Evolutionary conservation across 2,797 vertebrate species (phyloP).

Genomic region (Lutjanus campechanus): DNA sequence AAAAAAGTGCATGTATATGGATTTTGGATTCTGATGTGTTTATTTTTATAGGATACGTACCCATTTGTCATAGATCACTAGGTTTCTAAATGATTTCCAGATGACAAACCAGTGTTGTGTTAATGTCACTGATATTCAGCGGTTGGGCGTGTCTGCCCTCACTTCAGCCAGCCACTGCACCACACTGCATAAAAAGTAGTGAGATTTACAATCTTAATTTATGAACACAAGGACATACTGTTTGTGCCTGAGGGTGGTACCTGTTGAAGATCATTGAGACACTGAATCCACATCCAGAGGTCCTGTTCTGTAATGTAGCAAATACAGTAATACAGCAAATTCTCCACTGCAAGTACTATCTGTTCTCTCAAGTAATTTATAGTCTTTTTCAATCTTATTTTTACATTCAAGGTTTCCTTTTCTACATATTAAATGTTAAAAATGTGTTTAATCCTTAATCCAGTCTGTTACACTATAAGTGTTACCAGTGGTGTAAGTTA

Average conservation of each 20-base stretch:
- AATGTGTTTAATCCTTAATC: not conserved
- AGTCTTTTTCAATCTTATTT: not conserved
- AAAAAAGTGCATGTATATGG: slow-evolving; percentile 63
- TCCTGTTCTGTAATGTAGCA: not conserved
- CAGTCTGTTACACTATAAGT: not conserved
- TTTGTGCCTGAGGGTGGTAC: not conserved
- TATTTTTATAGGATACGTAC: slow-evolving; percentile 84
- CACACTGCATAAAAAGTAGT: not conserved
- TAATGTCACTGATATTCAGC: slow-evolving; percentile 88
- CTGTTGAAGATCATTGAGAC: not conserved
- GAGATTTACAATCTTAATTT: slow-evolving; percentile 13
- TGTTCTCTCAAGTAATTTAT: not conserved
- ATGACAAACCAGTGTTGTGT: slow-evolving; percentile 90
- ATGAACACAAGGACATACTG: not conserved
- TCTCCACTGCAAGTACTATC: not conserved
- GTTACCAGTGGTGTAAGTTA: not conserved
- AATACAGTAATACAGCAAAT: not conserved
- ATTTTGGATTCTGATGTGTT: slow-evolving; percentile 76
- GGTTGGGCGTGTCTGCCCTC: slow-evolving; percentile 77
- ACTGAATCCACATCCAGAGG: not conserved
- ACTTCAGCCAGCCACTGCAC: slow-evolving; percentile 10
- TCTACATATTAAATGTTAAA: not conserved
- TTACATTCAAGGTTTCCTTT: not conserved
- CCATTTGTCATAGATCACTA: slow-evolving; percentile 88
- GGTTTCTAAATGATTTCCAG: slow-evolving; percentile 90